Conservation (phyloP, 2,888 invertebrate genomes). For the Calliopum simillimum region DNA sequence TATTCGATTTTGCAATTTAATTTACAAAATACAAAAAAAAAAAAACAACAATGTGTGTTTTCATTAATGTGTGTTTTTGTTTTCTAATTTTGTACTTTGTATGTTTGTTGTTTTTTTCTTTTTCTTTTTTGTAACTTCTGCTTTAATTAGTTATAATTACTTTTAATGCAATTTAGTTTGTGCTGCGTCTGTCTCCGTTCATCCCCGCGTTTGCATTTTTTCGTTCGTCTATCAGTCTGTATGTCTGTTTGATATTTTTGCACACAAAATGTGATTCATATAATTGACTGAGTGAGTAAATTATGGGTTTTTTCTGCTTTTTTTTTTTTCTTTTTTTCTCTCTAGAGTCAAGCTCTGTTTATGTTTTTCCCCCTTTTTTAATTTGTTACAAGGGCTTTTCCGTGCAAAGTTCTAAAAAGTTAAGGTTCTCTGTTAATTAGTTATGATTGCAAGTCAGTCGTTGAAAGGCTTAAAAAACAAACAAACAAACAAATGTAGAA, state of each 20-base stretch:
- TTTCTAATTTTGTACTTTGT: slow-evolving; percentile 3
- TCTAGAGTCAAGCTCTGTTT: slow-evolving; percentile 1
- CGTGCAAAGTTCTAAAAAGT: slow-evolving; percentile 38
- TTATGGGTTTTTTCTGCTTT: background rate
- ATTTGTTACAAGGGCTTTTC: slow-evolving; percentile 44
- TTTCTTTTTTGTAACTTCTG: slow-evolving; percentile 40
- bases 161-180: slow-evolving; percentile 63
- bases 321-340: slow-evolving; percentile 29
- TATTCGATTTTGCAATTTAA: background rate
- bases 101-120: background rate
- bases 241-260: slow-evolving; percentile 21
- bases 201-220: background rate
- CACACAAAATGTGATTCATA: slow-evolving; percentile 41
- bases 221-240: background rate
- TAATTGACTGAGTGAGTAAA: slow-evolving; percentile 32
- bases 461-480: no score
- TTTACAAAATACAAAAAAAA: background rate
- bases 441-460: slow-evolving; percentile 9
- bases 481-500: no score
- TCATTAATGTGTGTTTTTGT: background rate
- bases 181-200: background rate
- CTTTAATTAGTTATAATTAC: slow-evolving; percentile 63
- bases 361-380: background rate
- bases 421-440: slow-evolving; percentile 11
- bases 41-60: background rate